phyloP scores from a whole-genome alignment of 2,888 invertebrate genomes.

The Phrixothrix hirtus region DNA sequence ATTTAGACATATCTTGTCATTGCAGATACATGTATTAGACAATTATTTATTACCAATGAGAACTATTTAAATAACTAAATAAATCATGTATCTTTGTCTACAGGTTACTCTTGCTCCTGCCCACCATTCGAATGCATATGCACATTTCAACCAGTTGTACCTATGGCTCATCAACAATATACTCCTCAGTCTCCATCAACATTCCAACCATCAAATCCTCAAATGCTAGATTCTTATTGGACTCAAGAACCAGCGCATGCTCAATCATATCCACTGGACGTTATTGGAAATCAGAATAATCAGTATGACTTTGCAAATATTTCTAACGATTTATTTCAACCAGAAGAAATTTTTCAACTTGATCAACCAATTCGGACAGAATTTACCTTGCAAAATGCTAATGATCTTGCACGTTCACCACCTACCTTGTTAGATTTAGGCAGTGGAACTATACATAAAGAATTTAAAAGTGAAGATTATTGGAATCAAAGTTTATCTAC shows the following conservation, averaged over 20 bases:
- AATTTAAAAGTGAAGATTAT: slow-evolving; percentile 64
- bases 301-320: slow-evolving; percentile 65
- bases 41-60: too few species aligned
- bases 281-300: slow-evolving; percentile 42
- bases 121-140: slow-evolving; percentile 77
- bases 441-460: slow-evolving; percentile 69
- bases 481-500: slow-evolving; percentile 62
- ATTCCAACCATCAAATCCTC: slow-evolving; percentile 44
- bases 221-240: slow-evolving; percentile 50
- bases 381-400: slow-evolving; percentile 58
- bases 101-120: slow-evolving; percentile 65
- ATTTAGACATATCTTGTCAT: too few species aligned
- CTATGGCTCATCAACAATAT: slow-evolving; percentile 47
- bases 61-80: too few species aligned
- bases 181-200: slow-evolving; percentile 41
- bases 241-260: slow-evolving; percentile 54
- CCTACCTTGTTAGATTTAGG: slow-evolving; percentile 73
- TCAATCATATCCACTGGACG: slow-evolving; percentile 48
- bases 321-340: slow-evolving; percentile 71
- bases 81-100: slow-evolving; percentile 6
- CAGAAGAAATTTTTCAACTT: slow-evolving; percentile 77
- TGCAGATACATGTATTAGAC: too few species aligned
- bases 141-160: slow-evolving; percentile 52
- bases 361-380: slow-evolving; percentile 73
- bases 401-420: slow-evolving; percentile 63